These are phyloP conservation scores for Ceratoteleas bidentatus DNA, from an alignment of 1,140 invertebrate genomes.

Conservation along the genomic window DNA sequence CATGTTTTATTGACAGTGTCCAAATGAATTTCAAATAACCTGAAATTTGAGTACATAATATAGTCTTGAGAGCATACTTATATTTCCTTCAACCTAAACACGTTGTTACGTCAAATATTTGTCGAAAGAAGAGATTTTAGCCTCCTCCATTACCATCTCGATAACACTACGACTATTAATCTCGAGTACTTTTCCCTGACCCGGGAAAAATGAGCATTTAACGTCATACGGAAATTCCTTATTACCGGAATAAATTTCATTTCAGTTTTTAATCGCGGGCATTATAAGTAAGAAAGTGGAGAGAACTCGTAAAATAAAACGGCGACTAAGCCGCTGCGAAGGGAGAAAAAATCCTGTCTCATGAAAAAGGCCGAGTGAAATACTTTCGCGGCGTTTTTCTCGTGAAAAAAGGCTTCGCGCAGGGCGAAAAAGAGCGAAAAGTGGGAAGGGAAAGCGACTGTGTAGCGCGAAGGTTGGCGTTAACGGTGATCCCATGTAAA, in stretches of 20 bases:
- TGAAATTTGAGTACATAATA: no score
- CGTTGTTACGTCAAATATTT: no score
- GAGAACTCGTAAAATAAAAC: conserved; percentile 33
- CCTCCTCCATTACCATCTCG: neutral
- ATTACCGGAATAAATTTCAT: conserved; percentile 39
- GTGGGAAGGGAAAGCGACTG: conserved; percentile 3
- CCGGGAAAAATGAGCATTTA: neutral
- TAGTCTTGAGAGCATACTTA: no score
- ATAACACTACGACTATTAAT: neutral
- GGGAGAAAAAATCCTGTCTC: conserved; percentile 9
- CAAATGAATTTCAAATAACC: no score
- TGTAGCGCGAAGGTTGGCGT: conserved; percentile 22
- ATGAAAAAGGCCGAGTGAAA: conserved; percentile 8
- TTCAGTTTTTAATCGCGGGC: conserved; percentile 27
- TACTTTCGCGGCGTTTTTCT: conserved; percentile 16
- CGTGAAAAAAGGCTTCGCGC: conserved; percentile 14
- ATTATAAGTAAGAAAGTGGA: conserved; percentile 34
- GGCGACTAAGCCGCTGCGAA: conserved; percentile 10
- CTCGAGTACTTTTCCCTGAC: neutral
- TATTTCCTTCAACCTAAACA: no score
- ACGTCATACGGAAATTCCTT: conserved; percentile 18
- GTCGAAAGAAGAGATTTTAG: neutral
- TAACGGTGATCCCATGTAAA: conserved; percentile 41
- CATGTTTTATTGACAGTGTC: neutral
- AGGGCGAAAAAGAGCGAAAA: neutral